Base-by-base conservation (phyloP, 2,797 vertebrate species). In the Amblyopsis hoosieri region DNA sequence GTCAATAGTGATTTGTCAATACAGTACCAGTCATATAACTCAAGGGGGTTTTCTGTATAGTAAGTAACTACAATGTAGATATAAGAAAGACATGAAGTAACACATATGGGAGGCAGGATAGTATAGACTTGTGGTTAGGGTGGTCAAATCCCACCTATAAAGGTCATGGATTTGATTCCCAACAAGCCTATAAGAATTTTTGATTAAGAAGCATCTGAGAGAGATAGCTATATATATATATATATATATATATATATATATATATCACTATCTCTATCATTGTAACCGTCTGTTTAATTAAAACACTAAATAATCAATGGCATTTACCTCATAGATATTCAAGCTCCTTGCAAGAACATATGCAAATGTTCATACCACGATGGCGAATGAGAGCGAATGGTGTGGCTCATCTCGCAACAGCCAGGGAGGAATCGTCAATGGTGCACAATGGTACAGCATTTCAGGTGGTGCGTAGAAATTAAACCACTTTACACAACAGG, bases 381-480 rank as follows among this genome's bases (percentile, higher is more conserved):
- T 98, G 94, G 90, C 93, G 67, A 83, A 69, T 17, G 92, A 93
- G 0, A 92, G 90, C 3, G 79, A 91, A 5, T 91, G 86, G 17
- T 98, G 97, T 15, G 94, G 96, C n/a, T 86, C 93, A n/a, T 92
- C 90, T 58, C 93, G 93, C 63, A 67, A 84, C 23, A 92, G 82
- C 58, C 75, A 86, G 0, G 94, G 88, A 8, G 93, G 96, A 62
- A 93, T 93, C 63, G 79, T 97, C 60, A 99, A 98, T 10, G 97
- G 96, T 62, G 97, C 97, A 0, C 87, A 96, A 80, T 95, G 95
- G 96, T 94, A 93, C 88, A 98, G 94, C 90, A 90, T 95, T 65
- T 73, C 92, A 11, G 96, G 97, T 83, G 91, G 97, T 98, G 87
- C 86, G 85, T 71, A 2, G n/a, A 45, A 1, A 62, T 57, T 58